Evolutionary conservation across 1,140 invertebrate genomes (phyloP), one percentile per base, ranked within the genome.

Genomic region (Spodoptera frugiperda): DNA sequence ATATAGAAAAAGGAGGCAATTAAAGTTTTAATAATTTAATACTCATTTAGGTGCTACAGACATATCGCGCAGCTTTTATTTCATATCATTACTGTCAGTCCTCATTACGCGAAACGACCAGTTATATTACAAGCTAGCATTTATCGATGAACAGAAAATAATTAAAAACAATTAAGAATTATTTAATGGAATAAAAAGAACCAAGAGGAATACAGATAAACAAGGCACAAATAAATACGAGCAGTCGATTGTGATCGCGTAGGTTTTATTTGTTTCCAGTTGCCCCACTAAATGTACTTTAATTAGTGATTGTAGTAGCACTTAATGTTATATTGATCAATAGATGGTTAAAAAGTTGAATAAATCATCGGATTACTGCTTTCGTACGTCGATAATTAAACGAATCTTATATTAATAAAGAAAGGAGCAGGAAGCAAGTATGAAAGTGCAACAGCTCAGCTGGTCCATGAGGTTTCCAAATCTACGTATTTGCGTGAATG

Each of bases 401-500:
- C 33, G 9, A 39, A 39, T 39, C 3, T 48, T 21, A 49, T 53
- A 21, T 49, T 30, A 15, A 70, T 70, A 67, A 76, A 76, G 63
- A 76, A 76, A 68, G 44, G 67, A 33, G 12, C 17, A 71, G 76
- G 76, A 77, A 77, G 76, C 33, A 15, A 39, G 48, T 46, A 51
- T 77, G 67, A 77, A 77, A 59, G 67, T 70, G 55, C 51, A 77
- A 67, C 74, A 55, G 63, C 48, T 65, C 65, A 71, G 51, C 39
- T 63, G 74, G 44, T 68, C 71, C 48, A 72, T 63, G 67, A 77
- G 68, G 78, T 86, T 84, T 82, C 82, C 80, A 86, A 86, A 82
- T 84, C 82, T 86, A 80, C 77, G 84, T 82, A 84, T 84, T 84
- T 82, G 79, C 81, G 83, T 84, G 84, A 86, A 84, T 84, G 82